Evolutionary conservation across 1,140 invertebrate genomes (phyloP), one percentile per base, ranked within the genome.

Genomic region (Drosophila repletoides): DNA sequence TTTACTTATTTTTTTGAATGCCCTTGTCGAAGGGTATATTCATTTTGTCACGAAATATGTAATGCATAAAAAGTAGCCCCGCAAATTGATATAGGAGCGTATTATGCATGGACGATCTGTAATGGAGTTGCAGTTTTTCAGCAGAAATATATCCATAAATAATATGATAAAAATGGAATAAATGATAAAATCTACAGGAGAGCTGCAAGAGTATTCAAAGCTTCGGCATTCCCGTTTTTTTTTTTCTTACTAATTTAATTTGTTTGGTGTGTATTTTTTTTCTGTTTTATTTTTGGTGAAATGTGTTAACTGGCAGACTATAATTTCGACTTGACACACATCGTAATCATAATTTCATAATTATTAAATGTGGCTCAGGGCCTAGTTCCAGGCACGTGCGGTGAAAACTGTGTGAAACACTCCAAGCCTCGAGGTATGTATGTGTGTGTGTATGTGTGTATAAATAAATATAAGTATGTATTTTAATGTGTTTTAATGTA

Each of bases 321-420:
- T 71, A 80, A 71, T 74, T 80, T 61, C 55, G 66, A 75, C 64
- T 77, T 77, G 79, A 84, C 73, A 77, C 56, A 84, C 65, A 77
- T 74, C 28, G 53, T 77, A 74, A 68, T 83, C 83, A 83, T 79
- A 77, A 75, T 77, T 34, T 83, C 83, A 83, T 79, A 48, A 63
- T 43, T 83, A 81, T 81, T 69, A 72, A 83, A 83, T 81, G 52
- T 83, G 73, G 40, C 58, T 60, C 45, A 49, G 45, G 33, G 58
- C 24, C 43, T 22, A 21, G n/a, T 22, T 36, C 9, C 43, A 61
- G 67, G 72, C 79, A 74, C 76, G 76, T 76, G 68, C 67, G 67
- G 70, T 56, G 56, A 70, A 76, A 72, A 45, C 53, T 45, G 31
- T 60, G 7, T 41, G 49, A 28, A 48, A 76, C 59, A n/a, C n/a